These are phyloP conservation scores for Zoanthus solanderi DNA, from an alignment of 92 coral and sea anemone genomes.

Conservation along the genomic window DNA sequence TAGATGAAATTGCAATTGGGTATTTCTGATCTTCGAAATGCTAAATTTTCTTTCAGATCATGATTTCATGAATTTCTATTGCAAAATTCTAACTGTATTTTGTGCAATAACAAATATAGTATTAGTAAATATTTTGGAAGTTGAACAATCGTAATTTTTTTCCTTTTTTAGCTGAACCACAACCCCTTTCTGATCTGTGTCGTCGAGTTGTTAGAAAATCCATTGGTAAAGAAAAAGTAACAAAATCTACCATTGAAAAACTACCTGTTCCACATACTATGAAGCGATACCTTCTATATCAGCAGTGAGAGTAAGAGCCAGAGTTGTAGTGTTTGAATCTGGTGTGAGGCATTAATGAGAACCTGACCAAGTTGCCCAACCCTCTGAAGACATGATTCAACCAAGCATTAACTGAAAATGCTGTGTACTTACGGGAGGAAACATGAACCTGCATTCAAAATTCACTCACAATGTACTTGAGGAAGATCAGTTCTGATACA, in stretches of 20 bases:
- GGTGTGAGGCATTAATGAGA: background rate
- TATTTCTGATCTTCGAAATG: too few relatives aligned
- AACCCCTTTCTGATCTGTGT: conserved; percentile 93
- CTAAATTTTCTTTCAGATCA: too few relatives aligned
- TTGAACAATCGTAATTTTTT: background rate
- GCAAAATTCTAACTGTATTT: too few relatives aligned
- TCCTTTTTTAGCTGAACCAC: conserved; percentile 93
- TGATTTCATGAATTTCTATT: too few relatives aligned
- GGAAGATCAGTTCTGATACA: background rate
- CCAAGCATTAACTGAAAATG: too few relatives aligned
- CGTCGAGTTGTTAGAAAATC: conserved; percentile 96
- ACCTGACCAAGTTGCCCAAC: background rate
- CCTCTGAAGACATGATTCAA: background rate
- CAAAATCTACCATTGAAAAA: conserved; percentile 87
- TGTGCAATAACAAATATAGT: too few relatives aligned
- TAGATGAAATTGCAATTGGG: too few relatives aligned
- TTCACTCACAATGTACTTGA: background rate
- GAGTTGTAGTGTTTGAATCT: background rate
- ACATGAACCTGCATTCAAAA: background rate
- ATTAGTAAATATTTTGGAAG: too few relatives aligned
- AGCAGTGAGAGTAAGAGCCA: conserved; percentile 53
- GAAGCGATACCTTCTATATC: conserved; percentile 93
- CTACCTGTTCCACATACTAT: conserved; percentile 91
- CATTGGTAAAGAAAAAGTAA: conserved; percentile 92
- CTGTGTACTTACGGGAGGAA: background rate